A percentile compares a stretch with the other conserved stretches of the same genome.
These are phyloP conservation scores for Eudasyphora cyanicolor DNA, from an alignment of 2,888 invertebrate species.

Conservation along the genomic window DNA sequence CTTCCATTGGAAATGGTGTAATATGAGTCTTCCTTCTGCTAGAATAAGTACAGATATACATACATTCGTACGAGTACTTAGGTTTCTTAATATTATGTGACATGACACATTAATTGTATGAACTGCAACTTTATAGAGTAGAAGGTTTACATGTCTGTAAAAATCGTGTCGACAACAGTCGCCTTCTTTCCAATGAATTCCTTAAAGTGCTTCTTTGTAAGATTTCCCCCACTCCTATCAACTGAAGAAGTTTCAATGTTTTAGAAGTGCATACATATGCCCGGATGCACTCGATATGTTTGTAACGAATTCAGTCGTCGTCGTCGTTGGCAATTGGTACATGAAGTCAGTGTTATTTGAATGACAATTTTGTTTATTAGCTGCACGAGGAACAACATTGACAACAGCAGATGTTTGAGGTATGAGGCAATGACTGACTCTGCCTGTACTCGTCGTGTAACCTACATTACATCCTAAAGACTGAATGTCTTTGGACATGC, in stretches of 20 bases:
- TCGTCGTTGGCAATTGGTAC: too few relatives aligned
- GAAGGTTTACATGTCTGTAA: background rate
- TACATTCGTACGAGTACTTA: background rate
- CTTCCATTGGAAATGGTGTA: background rate
- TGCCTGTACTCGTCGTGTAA: background rate
- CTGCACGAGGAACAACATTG: background rate
- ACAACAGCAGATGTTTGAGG: background rate
- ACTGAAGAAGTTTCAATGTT: background rate
- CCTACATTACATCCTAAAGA: background rate
- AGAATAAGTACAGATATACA: background rate
- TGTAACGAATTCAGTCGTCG: background rate
- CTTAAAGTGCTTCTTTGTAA: background rate
- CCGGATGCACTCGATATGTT: background rate
- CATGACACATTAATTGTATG: conserved; percentile 54
- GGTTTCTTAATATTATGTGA: conserved; percentile 39
- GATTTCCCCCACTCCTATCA: background rate
- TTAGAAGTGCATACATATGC: background rate
- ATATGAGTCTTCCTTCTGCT: too few relatives aligned
- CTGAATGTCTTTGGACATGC: background rate
- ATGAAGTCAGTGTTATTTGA: conserved; percentile 29
- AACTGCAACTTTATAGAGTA: background rate
- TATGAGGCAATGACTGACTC: background rate
- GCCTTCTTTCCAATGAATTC: background rate
- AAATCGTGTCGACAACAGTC: conserved; percentile 29
- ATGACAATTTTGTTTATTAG: conserved; percentile 36